phyloP scores from a whole-genome alignment of 2,888 invertebrate species.

The Stramonita haemastoma region DNA sequence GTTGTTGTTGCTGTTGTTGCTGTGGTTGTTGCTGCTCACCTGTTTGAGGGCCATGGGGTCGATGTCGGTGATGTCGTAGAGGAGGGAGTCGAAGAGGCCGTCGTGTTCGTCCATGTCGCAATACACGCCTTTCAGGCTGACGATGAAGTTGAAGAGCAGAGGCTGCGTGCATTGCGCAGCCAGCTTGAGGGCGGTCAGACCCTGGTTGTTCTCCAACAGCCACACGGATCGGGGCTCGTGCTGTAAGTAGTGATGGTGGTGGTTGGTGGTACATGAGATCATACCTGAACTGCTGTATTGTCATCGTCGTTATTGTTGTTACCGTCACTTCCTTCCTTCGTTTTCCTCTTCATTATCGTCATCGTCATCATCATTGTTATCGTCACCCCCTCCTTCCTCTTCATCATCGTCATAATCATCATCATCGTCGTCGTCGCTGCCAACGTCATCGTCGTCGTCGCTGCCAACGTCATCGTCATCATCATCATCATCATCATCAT shows the following conservation, averaged over 20 bases:
- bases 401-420: background rate
- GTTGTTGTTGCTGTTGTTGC: no score
- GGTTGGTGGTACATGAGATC: no score
- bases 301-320: background rate
- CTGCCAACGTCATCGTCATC: no score
- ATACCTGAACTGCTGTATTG: no score
- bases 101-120: conserved; percentile 62
- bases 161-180: conserved; percentile 57
- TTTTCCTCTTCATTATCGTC: background rate
- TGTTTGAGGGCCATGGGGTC: conserved; percentile 55
- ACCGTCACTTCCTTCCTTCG: no score
- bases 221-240: conserved; percentile 52
- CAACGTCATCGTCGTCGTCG: no score
- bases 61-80: conserved; percentile 66
- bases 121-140: conserved; percentile 59
- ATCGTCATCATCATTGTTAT: background rate
- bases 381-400: background rate
- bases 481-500: no score
- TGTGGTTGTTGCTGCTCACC: background rate
- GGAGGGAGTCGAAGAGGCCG: conserved; percentile 63
- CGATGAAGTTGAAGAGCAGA: conserved; percentile 57
- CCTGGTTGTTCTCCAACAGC: conserved; percentile 58
- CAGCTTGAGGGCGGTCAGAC: conserved; percentile 60
- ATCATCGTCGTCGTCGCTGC: no score
- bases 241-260: background rate